These are phyloP conservation scores for Eurystomus gularis DNA, from an alignment of 2,113 vertebrate genomes.

Conservation along the genomic window DNA sequence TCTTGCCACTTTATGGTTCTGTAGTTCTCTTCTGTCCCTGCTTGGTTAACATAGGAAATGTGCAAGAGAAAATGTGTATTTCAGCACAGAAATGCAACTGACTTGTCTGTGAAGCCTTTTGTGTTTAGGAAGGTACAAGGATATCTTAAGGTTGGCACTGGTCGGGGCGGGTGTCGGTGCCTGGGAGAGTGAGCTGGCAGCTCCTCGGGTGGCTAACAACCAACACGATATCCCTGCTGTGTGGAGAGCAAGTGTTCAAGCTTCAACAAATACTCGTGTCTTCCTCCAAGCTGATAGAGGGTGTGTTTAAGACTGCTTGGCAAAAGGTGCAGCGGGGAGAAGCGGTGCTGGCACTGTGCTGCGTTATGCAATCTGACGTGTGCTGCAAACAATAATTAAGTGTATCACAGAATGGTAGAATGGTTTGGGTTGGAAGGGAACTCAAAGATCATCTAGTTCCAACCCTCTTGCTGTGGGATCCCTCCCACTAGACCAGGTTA, in stretches of 20 bases:
- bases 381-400: not conserved
- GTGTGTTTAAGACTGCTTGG: not conserved
- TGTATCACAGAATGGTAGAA: not conserved
- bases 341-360: not conserved
- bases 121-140: not conserved
- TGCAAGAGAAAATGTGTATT: not conserved
- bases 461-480: not conserved
- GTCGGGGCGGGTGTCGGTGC: not conserved
- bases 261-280: not conserved
- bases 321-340: not conserved
- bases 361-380: not conserved
- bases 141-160: rapidly evolving
- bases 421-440: not conserved
- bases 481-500: not conserved
- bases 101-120: not conserved
- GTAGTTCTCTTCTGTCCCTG: not conserved
- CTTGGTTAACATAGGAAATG: not conserved
- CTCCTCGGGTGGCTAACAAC: not conserved
- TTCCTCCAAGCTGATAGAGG: not conserved
- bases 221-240: not conserved
- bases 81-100: not conserved
- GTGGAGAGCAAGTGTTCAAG: not conserved
- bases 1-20: not conserved
- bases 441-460: not conserved
- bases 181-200: not conserved